A percentile compares a stretch with the other conserved stretches of the same genome.
phyloP scores from a whole-genome alignment of 2,888 invertebrate species.

The Eumacrocentrus americanus region DNA sequence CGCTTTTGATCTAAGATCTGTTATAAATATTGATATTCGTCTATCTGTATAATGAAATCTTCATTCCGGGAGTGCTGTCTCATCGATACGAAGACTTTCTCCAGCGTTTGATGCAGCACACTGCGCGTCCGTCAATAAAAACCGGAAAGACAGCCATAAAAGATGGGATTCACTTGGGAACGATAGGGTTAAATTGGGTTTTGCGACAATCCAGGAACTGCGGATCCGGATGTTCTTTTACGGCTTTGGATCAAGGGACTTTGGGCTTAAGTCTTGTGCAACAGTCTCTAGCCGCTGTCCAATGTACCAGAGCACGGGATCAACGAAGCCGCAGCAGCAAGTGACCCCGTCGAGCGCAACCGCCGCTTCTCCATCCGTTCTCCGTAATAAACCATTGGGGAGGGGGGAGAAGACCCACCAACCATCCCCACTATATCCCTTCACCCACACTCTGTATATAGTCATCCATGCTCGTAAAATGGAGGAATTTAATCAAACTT shows the following conservation, averaged over 20 bases:
- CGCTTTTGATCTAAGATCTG: no score
- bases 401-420: constrained; percentile 6
- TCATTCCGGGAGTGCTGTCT: no score
- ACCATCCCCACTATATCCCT: constrained; percentile 14
- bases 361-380: constrained; percentile 21
- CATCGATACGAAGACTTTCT: no score
- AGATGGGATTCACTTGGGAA: not conserved
- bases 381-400: constrained; percentile 30
- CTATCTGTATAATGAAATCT: no score
- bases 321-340: constrained; percentile 29
- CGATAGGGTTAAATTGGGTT: constrained; percentile 18
- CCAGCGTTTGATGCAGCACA: no score
- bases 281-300: constrained; percentile 8
- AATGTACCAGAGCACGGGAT: constrained; percentile 22
- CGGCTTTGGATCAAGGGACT: constrained; percentile 26
- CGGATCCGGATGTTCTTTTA: constrained; percentile 27
- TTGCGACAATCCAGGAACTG: constrained; percentile 18
- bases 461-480: constrained; percentile 43
- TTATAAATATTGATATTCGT: no score
- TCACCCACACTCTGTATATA: not conserved
- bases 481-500: constrained; percentile 50
- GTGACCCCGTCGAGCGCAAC: constrained; percentile 19
- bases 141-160: no score
- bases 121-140: not conserved
- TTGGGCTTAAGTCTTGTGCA: constrained; percentile 26